phyloP scores from a whole-genome alignment of 2,113 vertebrate species.

The Coptodon rendalli region DNA sequence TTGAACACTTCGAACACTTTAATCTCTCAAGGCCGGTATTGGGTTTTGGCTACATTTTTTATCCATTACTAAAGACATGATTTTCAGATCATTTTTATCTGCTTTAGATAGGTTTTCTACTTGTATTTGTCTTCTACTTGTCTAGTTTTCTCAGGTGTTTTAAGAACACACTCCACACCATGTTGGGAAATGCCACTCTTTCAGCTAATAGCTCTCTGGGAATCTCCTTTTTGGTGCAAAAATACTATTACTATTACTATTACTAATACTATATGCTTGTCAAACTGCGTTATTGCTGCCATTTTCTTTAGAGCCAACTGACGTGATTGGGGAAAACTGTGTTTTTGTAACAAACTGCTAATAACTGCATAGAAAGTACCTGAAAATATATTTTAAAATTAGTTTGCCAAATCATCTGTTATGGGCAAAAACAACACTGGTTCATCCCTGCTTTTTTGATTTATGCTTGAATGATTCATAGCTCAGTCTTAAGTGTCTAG shows the following conservation, averaged over 20 bases:
- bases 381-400: neutral
- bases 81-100: neutral
- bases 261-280: neutral
- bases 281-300: neutral
- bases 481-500: neutral
- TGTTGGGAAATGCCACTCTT: neutral
- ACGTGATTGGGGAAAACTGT: neutral
- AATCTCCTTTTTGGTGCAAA: neutral
- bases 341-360: neutral
- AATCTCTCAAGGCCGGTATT: neutral
- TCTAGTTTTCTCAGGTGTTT: neutral
- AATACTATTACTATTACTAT: neutral
- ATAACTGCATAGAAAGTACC: neutral
- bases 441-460: neutral
- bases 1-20: neutral
- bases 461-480: neutral
- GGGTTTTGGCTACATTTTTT: neutral
- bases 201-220: neutral
- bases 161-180: neutral
- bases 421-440: neutral
- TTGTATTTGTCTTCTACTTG: neutral
- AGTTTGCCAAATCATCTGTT: neutral
- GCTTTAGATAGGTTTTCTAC: neutral
- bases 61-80: neutral
- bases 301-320: neutral